Percentiles rank a stretch among this genome's conserved stretches.
These are phyloP conservation scores for Oreocharis arfaki DNA, from an alignment of 2,113 vertebrate genomes.

Conservation along the genomic window DNA sequence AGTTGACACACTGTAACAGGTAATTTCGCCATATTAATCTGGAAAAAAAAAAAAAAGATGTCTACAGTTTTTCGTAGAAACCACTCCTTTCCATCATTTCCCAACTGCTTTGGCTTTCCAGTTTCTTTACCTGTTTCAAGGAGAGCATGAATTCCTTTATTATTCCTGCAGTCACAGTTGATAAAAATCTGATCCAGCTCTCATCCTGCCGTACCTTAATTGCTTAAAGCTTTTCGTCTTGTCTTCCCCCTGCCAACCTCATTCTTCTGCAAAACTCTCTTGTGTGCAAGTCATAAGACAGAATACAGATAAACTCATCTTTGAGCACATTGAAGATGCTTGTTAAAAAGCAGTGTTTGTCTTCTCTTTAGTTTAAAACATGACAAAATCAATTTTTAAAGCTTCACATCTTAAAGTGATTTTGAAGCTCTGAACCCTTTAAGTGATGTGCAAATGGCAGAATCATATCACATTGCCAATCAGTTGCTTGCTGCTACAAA, in stretches of 20 bases:
- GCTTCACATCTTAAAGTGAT: constrained; percentile 8
- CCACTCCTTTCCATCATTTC: not conserved
- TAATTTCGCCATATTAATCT: not conserved
- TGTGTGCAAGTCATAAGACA: not conserved
- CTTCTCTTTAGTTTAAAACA: constrained; percentile 7
- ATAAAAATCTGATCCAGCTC: not conserved
- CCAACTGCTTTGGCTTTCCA: not conserved
- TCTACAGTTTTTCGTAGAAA: not conserved
- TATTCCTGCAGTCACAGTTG: not conserved
- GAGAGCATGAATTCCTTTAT: not conserved
- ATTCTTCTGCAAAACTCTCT: not conserved
- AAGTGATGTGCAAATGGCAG: constrained; percentile 19
- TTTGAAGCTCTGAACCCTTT: constrained; percentile 12
- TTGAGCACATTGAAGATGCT: not conserved
- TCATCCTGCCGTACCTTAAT: not conserved
- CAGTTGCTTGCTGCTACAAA: not conserved
- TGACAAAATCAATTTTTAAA: constrained; percentile 25
- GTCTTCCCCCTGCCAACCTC: not conserved
- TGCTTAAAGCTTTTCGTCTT: not conserved
- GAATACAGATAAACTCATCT: not conserved
- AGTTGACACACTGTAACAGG: not conserved
- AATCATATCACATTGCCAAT: constrained; percentile 10
- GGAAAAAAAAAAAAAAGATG: not conserved
- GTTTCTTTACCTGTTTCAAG: not conserved
- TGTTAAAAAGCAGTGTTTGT: not conserved